These are phyloP conservation scores for Gymnoscelis rufifasciata DNA, from an alignment of 2,888 invertebrate genomes.

Conservation along the genomic window DNA sequence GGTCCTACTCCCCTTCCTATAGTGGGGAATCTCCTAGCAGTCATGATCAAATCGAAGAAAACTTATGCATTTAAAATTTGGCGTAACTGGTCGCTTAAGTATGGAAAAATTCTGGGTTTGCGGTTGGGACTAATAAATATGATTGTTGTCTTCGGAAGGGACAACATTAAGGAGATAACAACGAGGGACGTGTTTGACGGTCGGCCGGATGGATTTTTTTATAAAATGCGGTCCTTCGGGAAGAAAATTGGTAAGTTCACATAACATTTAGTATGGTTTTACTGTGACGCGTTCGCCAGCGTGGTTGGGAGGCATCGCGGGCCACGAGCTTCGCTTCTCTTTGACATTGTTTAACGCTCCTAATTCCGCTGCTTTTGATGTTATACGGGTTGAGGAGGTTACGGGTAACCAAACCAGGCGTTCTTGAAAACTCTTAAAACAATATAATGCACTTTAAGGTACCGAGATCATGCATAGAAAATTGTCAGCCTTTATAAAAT, in stretches of 20 bases:
- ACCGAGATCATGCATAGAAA: no score
- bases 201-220: conserved; percentile 85
- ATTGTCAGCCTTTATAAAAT: background rate
- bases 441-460: no score
- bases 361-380: no score
- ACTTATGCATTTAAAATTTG: conserved; percentile 77
- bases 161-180: conserved; percentile 81
- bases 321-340: no score
- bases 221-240: conserved; percentile 82
- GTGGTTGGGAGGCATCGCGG: no score
- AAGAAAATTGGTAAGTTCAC: conserved; percentile 81
- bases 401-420: no score
- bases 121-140: conserved; percentile 81
- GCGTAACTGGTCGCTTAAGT: conserved; percentile 74
- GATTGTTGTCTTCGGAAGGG: conserved; percentile 81
- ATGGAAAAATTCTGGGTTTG: conserved; percentile 83
- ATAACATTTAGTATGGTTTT: no score
- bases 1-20: conserved; percentile 58
- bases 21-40: conserved; percentile 58
- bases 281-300: no score
- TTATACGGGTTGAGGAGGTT: no score
- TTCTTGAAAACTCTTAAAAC: no score
- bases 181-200: conserved; percentile 83
- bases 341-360: no score
- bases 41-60: conserved; percentile 45